Base-by-base conservation (phyloP, 2,797 vertebrate genomes). In the Ctenopoma multispine region DNA sequence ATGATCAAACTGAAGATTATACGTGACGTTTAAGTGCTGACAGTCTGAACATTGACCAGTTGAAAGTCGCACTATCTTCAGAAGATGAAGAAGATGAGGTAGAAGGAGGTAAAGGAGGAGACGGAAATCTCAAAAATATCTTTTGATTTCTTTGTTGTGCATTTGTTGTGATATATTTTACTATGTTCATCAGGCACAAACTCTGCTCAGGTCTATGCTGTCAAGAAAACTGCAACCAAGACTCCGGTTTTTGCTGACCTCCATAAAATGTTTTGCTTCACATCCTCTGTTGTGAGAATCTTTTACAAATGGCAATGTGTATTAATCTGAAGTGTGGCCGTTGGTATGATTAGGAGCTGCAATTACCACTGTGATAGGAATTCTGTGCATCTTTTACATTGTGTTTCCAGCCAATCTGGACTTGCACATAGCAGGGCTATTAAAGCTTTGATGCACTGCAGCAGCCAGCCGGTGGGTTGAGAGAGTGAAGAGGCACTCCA, bases 361-460 rank as follows among this genome's bases (percentile, higher is more conserved):
- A 69, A 75, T 84, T 73, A 81, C 71, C 21, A 65, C 57, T 57
- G 75, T 27, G 48, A 68, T 31, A 20, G 71, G 62, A 70, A 59
- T 70, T 72, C 58, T 61, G 47, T 40, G 59, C 66, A 48, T 81
- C 72, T 64, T 75, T 81, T 82, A 59, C 74, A 56, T 34, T 56
- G 50, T 46, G 63, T 79, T 72, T 77, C 51, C 57, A 82, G 80
- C 64, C 82, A 88, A 81, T 82, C 82, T 82, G 80, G 69, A 61
- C 56, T 29, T 1, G 6, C 40, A 40, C 72, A 55, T 57, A 63
- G 75, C 56, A 0, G 54, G 41, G 24, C 78, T 57, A 81, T 89
- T 83, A 87, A 85, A 66, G 84, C 82, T 46, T 29, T 89, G 89
- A 90, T 90, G 90, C 88, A 89, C 82, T 87, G 88, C 84, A 89